A percentile compares a stretch with the other conserved stretches of the same genome.
phyloP scores from a whole-genome alignment of 2,888 invertebrate species.

The Bruchidius siliquastri region DNA sequence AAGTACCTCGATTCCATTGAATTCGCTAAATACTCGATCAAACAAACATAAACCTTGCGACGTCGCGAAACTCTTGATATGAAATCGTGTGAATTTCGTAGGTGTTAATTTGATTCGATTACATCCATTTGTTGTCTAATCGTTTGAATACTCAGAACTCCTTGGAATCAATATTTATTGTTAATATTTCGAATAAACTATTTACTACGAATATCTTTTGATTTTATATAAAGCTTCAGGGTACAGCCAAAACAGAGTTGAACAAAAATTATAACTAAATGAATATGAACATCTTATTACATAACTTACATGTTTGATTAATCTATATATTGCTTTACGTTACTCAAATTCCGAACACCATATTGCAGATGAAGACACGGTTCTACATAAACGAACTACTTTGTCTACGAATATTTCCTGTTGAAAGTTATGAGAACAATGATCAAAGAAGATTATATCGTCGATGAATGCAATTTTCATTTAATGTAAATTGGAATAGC shows the following conservation, averaged over 20 bases:
- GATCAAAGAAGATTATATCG: background rate
- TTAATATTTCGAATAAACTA: no score
- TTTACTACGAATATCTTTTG: no score
- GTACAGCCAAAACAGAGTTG: no score
- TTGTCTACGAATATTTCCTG: background rate
- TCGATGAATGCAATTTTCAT: background rate
- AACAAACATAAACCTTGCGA: background rate
- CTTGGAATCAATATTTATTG: background rate
- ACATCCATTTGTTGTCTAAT: background rate
- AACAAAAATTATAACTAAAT: no score
- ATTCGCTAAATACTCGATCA: background rate
- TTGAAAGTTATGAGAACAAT: background rate
- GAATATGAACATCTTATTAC: no score
- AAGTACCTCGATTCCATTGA: background rate
- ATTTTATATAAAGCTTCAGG: no score
- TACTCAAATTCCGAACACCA: background rate
- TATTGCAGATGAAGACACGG: background rate
- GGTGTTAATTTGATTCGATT: background rate
- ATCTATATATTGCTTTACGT: background rate
- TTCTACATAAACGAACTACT: background rate
- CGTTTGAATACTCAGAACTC: background rate
- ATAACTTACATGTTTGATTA: background rate
- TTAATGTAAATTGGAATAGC: background rate
- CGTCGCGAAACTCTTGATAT: background rate
- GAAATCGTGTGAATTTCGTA: background rate